Conservation (phyloP, 2,888 invertebrate species). For the Saturnia japonica region DNA sequence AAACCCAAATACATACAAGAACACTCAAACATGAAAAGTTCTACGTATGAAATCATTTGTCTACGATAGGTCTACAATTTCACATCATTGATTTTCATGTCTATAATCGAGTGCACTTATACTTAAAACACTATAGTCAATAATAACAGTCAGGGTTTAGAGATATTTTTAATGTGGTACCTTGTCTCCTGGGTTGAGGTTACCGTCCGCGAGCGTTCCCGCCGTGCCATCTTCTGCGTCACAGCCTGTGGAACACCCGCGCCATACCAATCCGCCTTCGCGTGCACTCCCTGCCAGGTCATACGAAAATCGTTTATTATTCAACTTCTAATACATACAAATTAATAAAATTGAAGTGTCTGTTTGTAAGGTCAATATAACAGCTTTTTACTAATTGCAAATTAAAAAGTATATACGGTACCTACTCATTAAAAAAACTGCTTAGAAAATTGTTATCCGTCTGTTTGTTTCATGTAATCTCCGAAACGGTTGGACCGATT, state of each 20-base stretch:
- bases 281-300: conserved; percentile 68
- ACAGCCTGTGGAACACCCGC: conserved; percentile 80
- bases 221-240: conserved; percentile 78
- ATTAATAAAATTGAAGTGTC: too few species aligned
- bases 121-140: not conserved
- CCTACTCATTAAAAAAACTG: too few species aligned
- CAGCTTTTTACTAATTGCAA: too few species aligned
- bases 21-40: too few species aligned
- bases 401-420: too few species aligned
- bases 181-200: conserved; percentile 85
- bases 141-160: not conserved
- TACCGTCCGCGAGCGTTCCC: conserved; percentile 81
- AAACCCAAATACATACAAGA: too few species aligned
- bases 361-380: too few species aligned
- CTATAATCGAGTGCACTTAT: not conserved
- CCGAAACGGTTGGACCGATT: too few species aligned
- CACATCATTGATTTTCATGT: not conserved
- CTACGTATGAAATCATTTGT: not conserved
- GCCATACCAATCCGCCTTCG: conserved; percentile 82
- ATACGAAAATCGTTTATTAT: not conserved
- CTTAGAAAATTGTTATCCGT: too few species aligned
- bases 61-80: not conserved
- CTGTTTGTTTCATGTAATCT: too few species aligned
- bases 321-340: too few species aligned
- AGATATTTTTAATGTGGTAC: conserved; percentile 35